A percentile compares a stretch with the other conserved stretches of the same genome.
These are phyloP conservation scores for Drosophila neotestacea DNA, from an alignment of 2,888 invertebrate species.

Conservation along the genomic window DNA sequence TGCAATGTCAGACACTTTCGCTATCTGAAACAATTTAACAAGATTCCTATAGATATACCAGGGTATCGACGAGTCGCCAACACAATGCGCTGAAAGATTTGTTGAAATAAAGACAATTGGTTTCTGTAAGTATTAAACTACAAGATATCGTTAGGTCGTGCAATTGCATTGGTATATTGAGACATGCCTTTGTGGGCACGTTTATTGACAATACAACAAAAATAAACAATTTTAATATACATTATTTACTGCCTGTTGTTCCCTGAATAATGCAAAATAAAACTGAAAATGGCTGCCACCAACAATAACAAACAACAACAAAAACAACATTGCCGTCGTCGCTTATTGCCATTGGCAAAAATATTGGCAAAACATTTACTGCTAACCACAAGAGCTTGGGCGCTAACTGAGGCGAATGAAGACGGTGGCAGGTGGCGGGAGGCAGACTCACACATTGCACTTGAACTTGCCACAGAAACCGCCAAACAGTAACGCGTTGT, in stretches of 20 bases:
- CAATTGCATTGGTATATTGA: neutral
- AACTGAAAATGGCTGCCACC: slow-evolving; percentile 35
- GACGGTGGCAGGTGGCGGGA: slow-evolving; percentile 5
- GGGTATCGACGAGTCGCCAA: neutral
- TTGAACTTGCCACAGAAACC: slow-evolving; percentile 75
- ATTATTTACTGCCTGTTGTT: slow-evolving; percentile 43
- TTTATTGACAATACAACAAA: slow-evolving; percentile 16
- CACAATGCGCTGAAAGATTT: neutral
- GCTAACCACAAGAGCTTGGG: slow-evolving; percentile 43
- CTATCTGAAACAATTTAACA: neutral
- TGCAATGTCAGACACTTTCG: neutral
- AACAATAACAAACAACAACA: slow-evolving; percentile 28
- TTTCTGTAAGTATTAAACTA: neutral
- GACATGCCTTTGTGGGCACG: neutral
- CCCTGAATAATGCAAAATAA: slow-evolving; percentile 56
- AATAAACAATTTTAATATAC: slow-evolving; percentile 21
- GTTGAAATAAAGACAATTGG: no score
- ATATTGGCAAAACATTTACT: slow-evolving; percentile 77
- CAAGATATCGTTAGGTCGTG: slow-evolving; percentile 9
- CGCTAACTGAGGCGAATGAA: neutral
- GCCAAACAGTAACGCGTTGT: slow-evolving; percentile 44
- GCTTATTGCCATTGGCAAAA: slow-evolving; percentile 72
- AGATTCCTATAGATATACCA: neutral
- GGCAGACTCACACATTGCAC: slow-evolving; percentile 58
- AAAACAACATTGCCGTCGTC: slow-evolving; percentile 23